These are phyloP conservation scores for Girardinichthys multiradiatus DNA, from an alignment of 2,113 vertebrate species.

Conservation along the genomic window DNA sequence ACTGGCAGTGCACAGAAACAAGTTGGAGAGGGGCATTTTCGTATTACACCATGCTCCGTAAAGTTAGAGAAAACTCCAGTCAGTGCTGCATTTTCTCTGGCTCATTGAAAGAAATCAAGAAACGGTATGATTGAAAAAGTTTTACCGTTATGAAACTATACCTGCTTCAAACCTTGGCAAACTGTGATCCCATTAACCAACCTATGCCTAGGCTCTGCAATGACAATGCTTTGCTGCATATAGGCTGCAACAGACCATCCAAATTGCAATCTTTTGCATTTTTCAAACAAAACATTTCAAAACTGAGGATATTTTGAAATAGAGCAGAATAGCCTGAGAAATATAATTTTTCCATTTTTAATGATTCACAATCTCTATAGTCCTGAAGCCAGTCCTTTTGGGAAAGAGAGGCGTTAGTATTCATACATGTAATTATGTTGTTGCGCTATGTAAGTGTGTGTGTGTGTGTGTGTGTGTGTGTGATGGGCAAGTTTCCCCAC, in stretches of 20 bases:
- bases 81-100: too few relatives aligned
- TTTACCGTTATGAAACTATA: too few relatives aligned
- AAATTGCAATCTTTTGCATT: background rate
- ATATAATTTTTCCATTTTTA: background rate
- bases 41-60: too few relatives aligned
- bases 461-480: constrained; percentile 22
- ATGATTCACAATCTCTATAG: background rate
- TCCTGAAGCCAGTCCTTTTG: background rate
- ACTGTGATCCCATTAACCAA: too few relatives aligned
- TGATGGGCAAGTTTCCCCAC: constrained; percentile 51
- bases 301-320: background rate
- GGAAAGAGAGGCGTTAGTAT: constrained; percentile 1
- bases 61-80: too few relatives aligned
- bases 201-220: too few relatives aligned
- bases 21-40: background rate
- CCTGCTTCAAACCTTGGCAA: too few relatives aligned
- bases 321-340: background rate
- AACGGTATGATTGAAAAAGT: too few relatives aligned
- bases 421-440: constrained; percentile 43
- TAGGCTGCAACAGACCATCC: background rate
- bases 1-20: background rate
- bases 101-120: too few relatives aligned
- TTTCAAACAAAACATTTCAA: background rate
- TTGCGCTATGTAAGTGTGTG: constrained; percentile 27
- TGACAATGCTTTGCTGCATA: background rate